Base-by-base conservation (phyloP, 2,888 invertebrate species). In the Polydesmus complanatus region DNA sequence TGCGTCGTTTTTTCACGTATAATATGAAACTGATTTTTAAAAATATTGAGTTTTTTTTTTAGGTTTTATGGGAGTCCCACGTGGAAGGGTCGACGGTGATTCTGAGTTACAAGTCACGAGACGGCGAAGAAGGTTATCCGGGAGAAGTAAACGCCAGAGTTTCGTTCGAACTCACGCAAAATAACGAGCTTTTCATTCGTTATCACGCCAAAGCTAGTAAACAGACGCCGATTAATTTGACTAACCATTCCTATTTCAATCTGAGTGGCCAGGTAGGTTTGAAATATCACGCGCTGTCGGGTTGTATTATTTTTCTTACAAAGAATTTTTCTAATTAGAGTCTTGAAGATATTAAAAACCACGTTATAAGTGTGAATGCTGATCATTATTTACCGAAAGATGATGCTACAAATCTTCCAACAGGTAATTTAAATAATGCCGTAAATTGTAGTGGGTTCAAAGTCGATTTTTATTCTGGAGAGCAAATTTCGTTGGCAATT, bases 191-290 rank as follows among this genome's bases (percentile, higher is more conserved):
- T 51, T 75, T 80, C 62, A 81, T 94, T 3, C 80, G 83, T 63
- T 89, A 87, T 79, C 81, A 78, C 65, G 89, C 88, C 21, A 81
- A 81, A 2, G 81, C 86, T 1, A 84, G 82, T 11, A 86, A 86
- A 70, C 80, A 87, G 0, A 94, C 93, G 0, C 82, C 86, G 18
- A 78, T 95, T 63, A 94, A 90, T 73, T 75, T 96, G 61, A 91
- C 91, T 54, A 88, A 87, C 73, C 86, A 93, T 70, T 82, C 87
- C 1, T 95, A 88, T 73, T 94, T 95, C 74, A 96, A 96, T 75
- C 78, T 96, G 50, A 89, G 84, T 56, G 94, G 94, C n/a, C 90
- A 93, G 75, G 84, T 85, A 69, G 75, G 52, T 27, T 5, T 5
- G 5, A 5, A 37, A 37, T 14, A 37, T 37, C 37, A 37, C n/a